These are phyloP conservation scores for Heterotis niloticus DNA, from an alignment of 2,113 vertebrate genomes.

Conservation along the genomic window DNA sequence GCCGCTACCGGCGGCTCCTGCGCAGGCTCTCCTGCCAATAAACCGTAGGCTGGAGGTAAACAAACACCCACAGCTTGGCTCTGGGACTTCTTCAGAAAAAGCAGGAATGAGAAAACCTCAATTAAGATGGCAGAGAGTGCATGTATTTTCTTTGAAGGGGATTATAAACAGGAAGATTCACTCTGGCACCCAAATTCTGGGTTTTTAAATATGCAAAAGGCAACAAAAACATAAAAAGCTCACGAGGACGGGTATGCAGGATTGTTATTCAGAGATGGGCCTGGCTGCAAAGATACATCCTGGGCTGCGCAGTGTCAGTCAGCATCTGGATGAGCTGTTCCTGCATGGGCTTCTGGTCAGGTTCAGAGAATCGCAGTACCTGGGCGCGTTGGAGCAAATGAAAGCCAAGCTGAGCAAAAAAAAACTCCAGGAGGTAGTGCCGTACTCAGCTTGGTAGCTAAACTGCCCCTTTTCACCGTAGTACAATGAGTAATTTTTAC, in stretches of 20 bases:
- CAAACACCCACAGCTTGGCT: constrained; percentile 10
- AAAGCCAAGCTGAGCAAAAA: neutral
- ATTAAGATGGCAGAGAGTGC: constrained; percentile 3
- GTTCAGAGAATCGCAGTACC: neutral
- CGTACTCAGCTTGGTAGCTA: neutral
- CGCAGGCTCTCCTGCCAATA: neutral
- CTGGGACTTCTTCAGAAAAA: neutral
- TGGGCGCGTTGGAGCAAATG: neutral
- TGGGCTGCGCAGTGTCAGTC: neutral
- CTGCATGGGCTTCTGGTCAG: neutral
- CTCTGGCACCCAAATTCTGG: neutral
- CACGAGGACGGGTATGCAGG: neutral
- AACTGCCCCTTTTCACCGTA: neutral
- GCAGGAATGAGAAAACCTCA: too few relatives aligned
- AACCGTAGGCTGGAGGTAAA: neutral
- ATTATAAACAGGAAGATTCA: constrained; percentile 3
- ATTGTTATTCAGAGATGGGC: neutral
- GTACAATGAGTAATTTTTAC: neutral
- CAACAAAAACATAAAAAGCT: too few relatives aligned
- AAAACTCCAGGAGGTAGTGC: neutral
- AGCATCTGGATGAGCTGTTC: neutral
- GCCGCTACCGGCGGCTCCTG: neutral
- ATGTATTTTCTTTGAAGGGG: neutral
- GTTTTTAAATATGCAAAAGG: neutral
- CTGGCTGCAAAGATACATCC: neutral